Base-by-base conservation (phyloP, 2,888 invertebrate genomes). In the Branchellion lobata region DNA sequence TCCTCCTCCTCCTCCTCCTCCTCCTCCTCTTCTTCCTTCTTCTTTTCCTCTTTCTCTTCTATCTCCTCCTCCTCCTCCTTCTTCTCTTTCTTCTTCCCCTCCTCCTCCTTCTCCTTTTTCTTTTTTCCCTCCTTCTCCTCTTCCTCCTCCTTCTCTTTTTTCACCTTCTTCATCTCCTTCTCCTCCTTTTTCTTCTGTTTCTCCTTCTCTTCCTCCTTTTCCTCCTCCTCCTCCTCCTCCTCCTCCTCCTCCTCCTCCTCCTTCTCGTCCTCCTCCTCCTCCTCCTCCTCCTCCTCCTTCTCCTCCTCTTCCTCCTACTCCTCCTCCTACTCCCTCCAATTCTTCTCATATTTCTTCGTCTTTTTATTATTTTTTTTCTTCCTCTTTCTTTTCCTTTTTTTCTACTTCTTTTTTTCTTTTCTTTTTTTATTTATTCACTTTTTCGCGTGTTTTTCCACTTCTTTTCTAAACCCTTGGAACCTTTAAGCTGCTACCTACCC, bases 1-100 rank as follows among this genome's bases (percentile, higher is more conserved):
- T 65, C 24, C 51, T 69, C 40, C 33, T 80, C 65, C 47, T 61
- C 36, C 40, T 36, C 79, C 40, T 27, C 69, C 31, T 40, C 79
- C 27, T 21, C 33, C 53, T 34, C 51, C 34, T 47, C 75, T 65
- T 68, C 53, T 34, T 33, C 69, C 33, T 0, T 47, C 65, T 31
- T 29, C 33, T 31, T 51, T 36, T 31, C 14, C 47, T 34, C 36
- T 33, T 57, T 36, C 31, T 68, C n/a, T 31, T 57, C 24, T 21
- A 1, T 65, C 21, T 53, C 21, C 5, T 11, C 51, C 68, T 75
- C 57, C 57, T 34, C 53, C 53, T 34, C 27, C 18, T 61, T 69
- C 72, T 72, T 21, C 21, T 75, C 68, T 51, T 72, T 31, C 47
- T 65, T 21, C 11, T 74, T 40, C 61, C 36, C 61, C 27, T 34